Conservation (phyloP, 2,888 invertebrate genomes). For the Lapara coniferarum region DNA sequence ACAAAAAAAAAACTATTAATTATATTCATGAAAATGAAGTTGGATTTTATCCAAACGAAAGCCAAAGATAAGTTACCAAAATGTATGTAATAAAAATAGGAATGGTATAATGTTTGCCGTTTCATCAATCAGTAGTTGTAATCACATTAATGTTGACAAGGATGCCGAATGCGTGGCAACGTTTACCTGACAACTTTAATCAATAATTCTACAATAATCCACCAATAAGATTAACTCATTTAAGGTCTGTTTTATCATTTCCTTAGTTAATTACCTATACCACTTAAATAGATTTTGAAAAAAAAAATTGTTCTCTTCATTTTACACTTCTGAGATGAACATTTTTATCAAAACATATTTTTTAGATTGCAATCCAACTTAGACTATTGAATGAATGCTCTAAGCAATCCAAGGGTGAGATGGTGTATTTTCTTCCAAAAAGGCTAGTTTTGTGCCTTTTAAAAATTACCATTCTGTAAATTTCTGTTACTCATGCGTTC, state of each 20-base stretch:
- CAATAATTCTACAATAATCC: background rate
- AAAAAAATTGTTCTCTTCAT: no score
- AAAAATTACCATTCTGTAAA: no score
- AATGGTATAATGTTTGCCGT: background rate
- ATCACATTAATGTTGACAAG: background rate
- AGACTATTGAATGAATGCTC: no score
- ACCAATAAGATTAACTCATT: background rate
- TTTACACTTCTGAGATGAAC: no score
- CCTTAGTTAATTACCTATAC: background rate
- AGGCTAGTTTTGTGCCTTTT: no score
- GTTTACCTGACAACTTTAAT: background rate
- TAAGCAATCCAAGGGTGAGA: no score
- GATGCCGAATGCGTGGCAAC: background rate
- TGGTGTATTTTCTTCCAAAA: no score
- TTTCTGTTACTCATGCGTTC: no score
- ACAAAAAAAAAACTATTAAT: no score
- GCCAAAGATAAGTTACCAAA: background rate
- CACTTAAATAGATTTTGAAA: conserved; percentile 1
- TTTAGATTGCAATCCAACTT: no score
- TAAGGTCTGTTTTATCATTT: conserved; percentile 12
- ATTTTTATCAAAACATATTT: no score
- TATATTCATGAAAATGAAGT: conserved; percentile 38
- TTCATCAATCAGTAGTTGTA: background rate
- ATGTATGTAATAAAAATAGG: background rate
- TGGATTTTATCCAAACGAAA: conserved; percentile 2